These are phyloP conservation scores for Danio tinwini DNA, from an alignment of 2,797 vertebrate species.

Conservation along the genomic window DNA sequence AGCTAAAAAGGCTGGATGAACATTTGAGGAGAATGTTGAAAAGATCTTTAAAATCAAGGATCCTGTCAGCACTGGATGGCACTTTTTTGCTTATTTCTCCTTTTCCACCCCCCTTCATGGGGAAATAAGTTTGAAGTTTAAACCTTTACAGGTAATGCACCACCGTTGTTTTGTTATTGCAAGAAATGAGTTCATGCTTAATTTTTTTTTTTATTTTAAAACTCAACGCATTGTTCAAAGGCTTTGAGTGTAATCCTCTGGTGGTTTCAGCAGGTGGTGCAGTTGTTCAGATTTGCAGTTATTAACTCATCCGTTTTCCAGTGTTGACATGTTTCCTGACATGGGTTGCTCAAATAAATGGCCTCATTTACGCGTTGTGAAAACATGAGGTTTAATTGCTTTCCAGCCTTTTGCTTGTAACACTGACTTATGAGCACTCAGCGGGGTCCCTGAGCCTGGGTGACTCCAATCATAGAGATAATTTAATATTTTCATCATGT, in stretches of 20 bases:
- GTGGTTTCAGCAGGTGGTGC: slow-evolving; percentile 25
- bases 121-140: slow-evolving; percentile 6
- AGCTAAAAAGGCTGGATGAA: slow-evolving; percentile 88
- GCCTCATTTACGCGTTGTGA: slow-evolving; percentile 66
- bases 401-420: slow-evolving; percentile 78
- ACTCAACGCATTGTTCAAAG: not conserved
- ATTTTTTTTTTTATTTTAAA: not conserved
- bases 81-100: slow-evolving; percentile 18
- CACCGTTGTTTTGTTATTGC: not conserved
- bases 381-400: slow-evolving; percentile 66
- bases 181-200: not conserved
- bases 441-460: slow-evolving; percentile 63
- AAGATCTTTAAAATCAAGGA: slow-evolving; percentile 83
- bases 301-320: slow-evolving; percentile 59
- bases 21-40: slow-evolving; percentile 67
- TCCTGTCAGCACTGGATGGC: slow-evolving; percentile 70
- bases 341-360: slow-evolving; percentile 30
- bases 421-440: slow-evolving; percentile 66
- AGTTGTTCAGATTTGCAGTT: slow-evolving; percentile 52
- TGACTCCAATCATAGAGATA: slow-evolving; percentile 63
- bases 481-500: slow-evolving; percentile 72
- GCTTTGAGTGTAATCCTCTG: not conserved
- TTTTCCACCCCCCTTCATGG: not conserved
- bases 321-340: slow-evolving; percentile 69
- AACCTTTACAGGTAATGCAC: not conserved